Conservation (phyloP, 2,888 invertebrate genomes). For the Drosophila quasianomalipes region DNA sequence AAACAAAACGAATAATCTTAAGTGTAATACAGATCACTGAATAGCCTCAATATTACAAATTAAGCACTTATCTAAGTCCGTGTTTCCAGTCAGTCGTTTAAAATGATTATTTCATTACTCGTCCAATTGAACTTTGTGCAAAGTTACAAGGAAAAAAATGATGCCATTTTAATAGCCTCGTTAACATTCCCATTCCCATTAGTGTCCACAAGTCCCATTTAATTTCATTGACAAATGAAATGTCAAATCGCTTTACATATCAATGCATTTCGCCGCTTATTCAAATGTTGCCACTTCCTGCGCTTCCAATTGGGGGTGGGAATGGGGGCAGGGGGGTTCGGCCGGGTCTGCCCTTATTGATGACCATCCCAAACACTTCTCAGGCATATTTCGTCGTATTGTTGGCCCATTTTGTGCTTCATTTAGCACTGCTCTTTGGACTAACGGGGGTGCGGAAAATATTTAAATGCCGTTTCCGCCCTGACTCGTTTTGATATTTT, state of each 20-base stretch:
- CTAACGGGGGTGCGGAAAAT: constrained; percentile 44
- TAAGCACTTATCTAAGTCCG: background rate
- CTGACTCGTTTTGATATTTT: constrained; percentile 34
- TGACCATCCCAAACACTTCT: constrained; percentile 60
- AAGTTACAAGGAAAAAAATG: constrained; percentile 12
- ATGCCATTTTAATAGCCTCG: constrained; percentile 35
- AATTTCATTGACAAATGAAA: constrained; percentile 78
- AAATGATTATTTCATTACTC: constrained; percentile 30
- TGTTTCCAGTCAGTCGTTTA: constrained; percentile 1
- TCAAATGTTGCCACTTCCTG: constrained; percentile 50
- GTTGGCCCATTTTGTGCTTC: constrained; percentile 72
- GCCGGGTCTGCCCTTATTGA: constrained; percentile 55
- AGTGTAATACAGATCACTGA: constrained; percentile 17
- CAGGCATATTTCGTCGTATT: constrained; percentile 57
- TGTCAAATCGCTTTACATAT: constrained; percentile 77
- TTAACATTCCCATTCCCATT: constrained; percentile 32
- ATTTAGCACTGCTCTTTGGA: constrained; percentile 57
- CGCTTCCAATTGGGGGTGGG: background rate
- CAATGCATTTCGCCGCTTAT: constrained; percentile 63
- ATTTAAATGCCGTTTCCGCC: constrained; percentile 70
- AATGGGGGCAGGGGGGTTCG: background rate
- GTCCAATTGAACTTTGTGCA: constrained; percentile 37
- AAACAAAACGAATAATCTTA: background rate
- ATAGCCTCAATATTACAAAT: constrained; percentile 9
- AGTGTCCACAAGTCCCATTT: constrained; percentile 49